Percentiles rank a stretch among this genome's conserved stretches.
These are phyloP conservation scores for Peromyscus californicus DNA, from an alignment of 2,113 vertebrate species.

Conservation along the genomic window DNA sequence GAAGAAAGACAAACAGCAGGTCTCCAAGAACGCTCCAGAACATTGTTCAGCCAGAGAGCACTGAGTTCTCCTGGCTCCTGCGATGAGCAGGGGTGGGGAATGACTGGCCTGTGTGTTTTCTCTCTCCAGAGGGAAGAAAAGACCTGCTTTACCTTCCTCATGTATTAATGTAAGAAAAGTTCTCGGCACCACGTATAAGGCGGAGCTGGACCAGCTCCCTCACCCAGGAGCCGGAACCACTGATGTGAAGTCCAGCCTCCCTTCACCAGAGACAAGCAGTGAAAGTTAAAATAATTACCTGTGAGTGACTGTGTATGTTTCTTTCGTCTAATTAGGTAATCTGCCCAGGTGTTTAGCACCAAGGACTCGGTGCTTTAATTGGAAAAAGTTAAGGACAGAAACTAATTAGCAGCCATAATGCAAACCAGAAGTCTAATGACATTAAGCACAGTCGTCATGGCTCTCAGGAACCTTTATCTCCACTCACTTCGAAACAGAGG, in stretches of 20 bases:
- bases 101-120: rapidly evolving
- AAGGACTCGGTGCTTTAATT: conserved; percentile 85
- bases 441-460: conserved; percentile 84
- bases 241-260: not conserved
- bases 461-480: conserved; percentile 69
- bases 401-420: conserved; percentile 87
- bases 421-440: conserved; percentile 87
- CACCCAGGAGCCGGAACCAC: not conserved
- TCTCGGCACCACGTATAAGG: rapidly evolving
- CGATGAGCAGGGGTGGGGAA: not conserved
- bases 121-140: not conserved
- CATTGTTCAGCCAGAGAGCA: not conserved
- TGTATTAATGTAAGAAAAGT: not conserved
- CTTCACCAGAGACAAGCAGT: conserved; percentile 13
- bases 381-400: conserved; percentile 87
- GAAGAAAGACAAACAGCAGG: not conserved
- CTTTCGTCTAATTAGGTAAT: conserved; percentile 85
- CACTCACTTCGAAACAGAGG: conserved; percentile 23
- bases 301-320: conserved; percentile 70
- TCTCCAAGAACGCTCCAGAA: not conserved
- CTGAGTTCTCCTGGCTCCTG: not conserved
- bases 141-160: not conserved
- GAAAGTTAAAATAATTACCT: conserved; percentile 83
- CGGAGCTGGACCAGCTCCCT: not conserved
- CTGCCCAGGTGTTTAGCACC: conserved; percentile 87